Base-by-base conservation (phyloP, 1,140 invertebrate genomes). In the Limonius californicus region DNA sequence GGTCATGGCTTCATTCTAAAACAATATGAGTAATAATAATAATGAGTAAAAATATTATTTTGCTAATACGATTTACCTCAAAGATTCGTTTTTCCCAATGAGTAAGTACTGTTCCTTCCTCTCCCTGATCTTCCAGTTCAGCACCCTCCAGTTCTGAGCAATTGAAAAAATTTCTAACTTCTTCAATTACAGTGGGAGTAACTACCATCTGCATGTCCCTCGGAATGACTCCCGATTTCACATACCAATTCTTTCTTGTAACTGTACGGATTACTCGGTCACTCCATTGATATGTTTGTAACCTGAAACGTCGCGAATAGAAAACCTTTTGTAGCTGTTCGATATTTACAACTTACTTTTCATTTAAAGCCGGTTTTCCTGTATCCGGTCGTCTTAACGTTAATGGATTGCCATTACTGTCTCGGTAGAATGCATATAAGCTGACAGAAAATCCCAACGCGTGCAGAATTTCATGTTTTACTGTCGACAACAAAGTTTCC, bases 51-150 rank as follows among this genome's bases (percentile, higher is more conserved):
- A n/a, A n/a, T n/a, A n/a, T n/a, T n/a, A n/a, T n/a, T n/a, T n/a
- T n/a, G n/a, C n/a, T n/a, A n/a, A n/a, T 27, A 27, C 3, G 9
- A 27, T 14, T 39, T 71, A 95, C 93, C 82, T 99, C 97, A 78
- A 99, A 97, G 7, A 98, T 87, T 56, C 97, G 78, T 74, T 99
- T 99, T 78, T 99, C 97, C 96, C 97, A 99, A 76, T 99, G 97
- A 1, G 97, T 99, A 8, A 99, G 79, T 0, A 91, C 90, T 0
- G 97, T 99, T 8, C 97, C 97, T 70, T 98, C 92, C 62, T 92
- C 94, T 0, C 96, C 96, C 80, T 99, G 97, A 79, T 99, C 94
- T 81, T 99, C 97, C 30, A 99, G 77, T 76, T 99, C 97, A 0
- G 96, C 97, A 0, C 97, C 97, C 80, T 98, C 96, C 18, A 99